Evolutionary conservation across 2,113 vertebrate genomes (phyloP), one percentile per base, ranked within the genome.

Genomic region (Poicephalus meyeri): DNA sequence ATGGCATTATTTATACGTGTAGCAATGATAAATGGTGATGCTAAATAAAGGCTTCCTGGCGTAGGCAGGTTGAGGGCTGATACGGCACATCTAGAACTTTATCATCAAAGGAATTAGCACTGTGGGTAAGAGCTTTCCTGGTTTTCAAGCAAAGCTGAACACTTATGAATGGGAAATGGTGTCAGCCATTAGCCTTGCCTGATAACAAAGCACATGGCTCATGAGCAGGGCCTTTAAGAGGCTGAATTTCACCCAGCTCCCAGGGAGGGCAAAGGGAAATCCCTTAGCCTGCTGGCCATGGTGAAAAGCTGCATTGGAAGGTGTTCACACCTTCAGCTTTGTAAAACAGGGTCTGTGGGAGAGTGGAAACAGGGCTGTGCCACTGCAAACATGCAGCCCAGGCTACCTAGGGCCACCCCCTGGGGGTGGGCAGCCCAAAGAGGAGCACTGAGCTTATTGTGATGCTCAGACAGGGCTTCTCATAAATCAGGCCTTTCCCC

Each of bases 1-100:
- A 97, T 97, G 94, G 94, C 69, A 95, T 97, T 98, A 97, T 98
- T 98, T 98, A 97, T 97, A 95, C 3, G 7, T 95, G 97, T 86
- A 96, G 91, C 93, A 80, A 79, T 97, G 98, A 98, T 97, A 96
- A 97, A 98, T 97, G 97, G 87, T 19, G 66, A 33, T 91, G 95
- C 94, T 98, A 97, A 96, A 98, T 96, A 96, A 92, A 95, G 85
- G 76, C 69, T 97, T 95, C 91, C 94, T 97, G 95, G 93, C 17
- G 66, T 39, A 26, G 89, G 88, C 84, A 96, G 96, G 96, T 93
- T 94, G 81, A 88, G 88, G 87, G 81, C 88, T 93, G 96, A 97
- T 95, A 93, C 82, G 94, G 92, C 95, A 95, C 95, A 96, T 86
- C 95, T 87, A 97, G 80, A 70, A 47, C 83, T 89, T 92, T 94